Evolutionary conservation across 2,888 invertebrate species (phyloP).

Genomic region (Campoplex nolae): DNA sequence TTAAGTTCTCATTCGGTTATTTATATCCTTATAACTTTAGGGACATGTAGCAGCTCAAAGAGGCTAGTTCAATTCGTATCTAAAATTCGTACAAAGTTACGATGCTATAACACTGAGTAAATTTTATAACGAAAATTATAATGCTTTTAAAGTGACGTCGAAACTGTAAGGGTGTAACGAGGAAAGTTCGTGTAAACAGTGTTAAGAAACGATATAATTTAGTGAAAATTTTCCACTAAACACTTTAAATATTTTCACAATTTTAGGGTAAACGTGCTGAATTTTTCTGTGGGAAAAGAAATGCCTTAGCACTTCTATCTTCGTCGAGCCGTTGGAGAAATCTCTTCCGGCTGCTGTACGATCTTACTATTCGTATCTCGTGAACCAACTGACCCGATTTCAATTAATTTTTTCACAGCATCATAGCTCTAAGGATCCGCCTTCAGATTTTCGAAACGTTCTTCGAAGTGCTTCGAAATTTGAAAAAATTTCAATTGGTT

Average conservation of each 20-base stretch:
- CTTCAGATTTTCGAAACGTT: no score
- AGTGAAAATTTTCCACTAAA: not conserved
- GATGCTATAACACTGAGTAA: not conserved
- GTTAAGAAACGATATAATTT: not conserved
- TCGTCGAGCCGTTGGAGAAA: not conserved
- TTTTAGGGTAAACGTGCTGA: not conserved
- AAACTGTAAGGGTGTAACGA: not conserved
- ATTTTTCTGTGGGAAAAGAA: not conserved
- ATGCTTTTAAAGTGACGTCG: not conserved
- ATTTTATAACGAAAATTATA: not conserved
- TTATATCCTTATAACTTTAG: not conserved
- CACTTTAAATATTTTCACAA: not conserved
- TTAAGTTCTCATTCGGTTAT: not conserved
- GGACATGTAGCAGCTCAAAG: not conserved
- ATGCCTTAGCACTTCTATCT: not conserved
- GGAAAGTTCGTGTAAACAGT: conserved; percentile 1
- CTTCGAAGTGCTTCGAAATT: no score
- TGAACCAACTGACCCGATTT: not conserved
- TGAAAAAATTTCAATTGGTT: no score
- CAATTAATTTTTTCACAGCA: not conserved
- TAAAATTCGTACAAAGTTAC: conserved; percentile 6
- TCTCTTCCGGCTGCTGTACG: not conserved
- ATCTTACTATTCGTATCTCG: not conserved
- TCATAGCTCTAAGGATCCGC: no score
- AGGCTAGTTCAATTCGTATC: not conserved